Evolutionary conservation across 1,140 invertebrate genomes (phyloP), one percentile per base, ranked within the genome.

Genomic region (Platyura marginata): DNA sequence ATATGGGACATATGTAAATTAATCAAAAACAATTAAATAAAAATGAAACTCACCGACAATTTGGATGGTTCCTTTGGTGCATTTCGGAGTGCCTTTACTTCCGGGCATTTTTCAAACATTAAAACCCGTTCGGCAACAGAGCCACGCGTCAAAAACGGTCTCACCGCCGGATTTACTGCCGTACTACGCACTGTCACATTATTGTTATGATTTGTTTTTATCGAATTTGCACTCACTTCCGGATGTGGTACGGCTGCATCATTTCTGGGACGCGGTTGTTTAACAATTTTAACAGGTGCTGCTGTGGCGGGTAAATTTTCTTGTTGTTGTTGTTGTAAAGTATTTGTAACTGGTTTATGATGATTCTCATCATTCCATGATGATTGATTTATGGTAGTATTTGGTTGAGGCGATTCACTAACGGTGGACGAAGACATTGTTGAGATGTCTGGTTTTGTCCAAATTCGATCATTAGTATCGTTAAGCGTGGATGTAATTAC

Each of bases 101-200:
- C 83, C 1, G 89, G 89, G 55, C 86, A 87, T 57, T 85, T 79
- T 58, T 93, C 89, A 57, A 92, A 93, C 52, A 91, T 85, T 40
- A 92, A 69, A 22, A 92, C 87, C 22, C 89, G 66, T 54, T 92
- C 89, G 3, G 88, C 88, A 0, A 93, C 89, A 1, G 87, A 91
- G 3, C 88, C 88, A 46, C 86, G 69, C 3, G 86, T 88, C 11
- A 91, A 66, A 56, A 91, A 89, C 2, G 85, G 85, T 43, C 83
- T 65, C n/a, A 87, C 77, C 0, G 81, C 54, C 22, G 39, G 29
- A 38, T 4, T 44, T 29, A 19, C 21, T 40, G 19, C n/a, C 11
- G 11, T 10, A 33, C 16, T 32, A 39, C 53, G 54, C 39, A n/a
- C 47, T 37, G 47, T 54, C 44, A 43, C 45, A 39, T 42, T 21